Base-by-base conservation (phyloP, 2,113 vertebrate species). In the Phalacrocorax pelagicus region DNA sequence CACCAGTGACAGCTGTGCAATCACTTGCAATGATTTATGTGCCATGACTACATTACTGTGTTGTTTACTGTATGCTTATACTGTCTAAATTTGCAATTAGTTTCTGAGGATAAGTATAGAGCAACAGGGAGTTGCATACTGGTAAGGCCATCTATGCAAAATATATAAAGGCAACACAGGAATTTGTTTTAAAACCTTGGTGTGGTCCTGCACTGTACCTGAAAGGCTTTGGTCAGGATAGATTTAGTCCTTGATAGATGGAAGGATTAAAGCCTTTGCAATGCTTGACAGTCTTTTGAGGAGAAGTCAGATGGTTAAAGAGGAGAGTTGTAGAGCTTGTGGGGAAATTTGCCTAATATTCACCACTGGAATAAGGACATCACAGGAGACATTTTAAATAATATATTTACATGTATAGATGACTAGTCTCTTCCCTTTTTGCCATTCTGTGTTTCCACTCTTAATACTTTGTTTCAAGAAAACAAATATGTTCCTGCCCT, bases 21-120 rank as follows among this genome's bases (percentile, higher is more conserved):
- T 78, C 44, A 52, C 47, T 92, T 79, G 40, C 54, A 79, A 82
- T 90, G 81, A 94, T 93, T 96, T 90, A 85, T 82, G 58, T 91
- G 70, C 54, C 1, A 0, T 72, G 70, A 85, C 62, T 95, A 36
- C 19, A 49, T 54, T 0, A 0, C 30, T 85, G 27, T 34, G 66
- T 32, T 94, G 49, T 91, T 95, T 90, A 81, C 57, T 75, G 8
- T 81, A 49, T 47, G 18, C 36, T 92, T 89, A 79, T 47, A 26
- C 40, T 34, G 16, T 38, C 57, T 94, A 92, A 92, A 94, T 26
- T 79, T 57, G 30, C 61, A 94, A 55, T 91, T 95, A 86, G 42
- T 83, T 94, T 88, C 58, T 89, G 61, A 70, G 61, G n/a, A 61
- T 69, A 57, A 32, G 4, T 52, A 57, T 9, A 67, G 47, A 89